Conservation (phyloP, 2,797 vertebrate genomes). For the Huso huso region DNA sequence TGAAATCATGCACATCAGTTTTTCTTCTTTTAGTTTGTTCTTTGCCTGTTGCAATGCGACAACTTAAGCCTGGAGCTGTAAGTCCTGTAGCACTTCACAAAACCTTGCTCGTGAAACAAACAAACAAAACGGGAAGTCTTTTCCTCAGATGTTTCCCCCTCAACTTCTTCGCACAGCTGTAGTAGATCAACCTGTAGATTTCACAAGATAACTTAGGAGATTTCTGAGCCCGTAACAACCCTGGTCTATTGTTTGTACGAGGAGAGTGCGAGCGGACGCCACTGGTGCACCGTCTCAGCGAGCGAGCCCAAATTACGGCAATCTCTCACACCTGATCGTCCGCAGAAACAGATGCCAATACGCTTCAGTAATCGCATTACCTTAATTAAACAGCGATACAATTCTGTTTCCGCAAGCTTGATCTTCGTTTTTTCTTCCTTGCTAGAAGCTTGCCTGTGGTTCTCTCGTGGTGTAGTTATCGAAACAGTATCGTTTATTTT, state of each 20-base stretch:
- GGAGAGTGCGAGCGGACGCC: constrained; percentile 8
- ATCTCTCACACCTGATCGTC: constrained; percentile 33
- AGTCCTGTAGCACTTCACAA: constrained; percentile 37
- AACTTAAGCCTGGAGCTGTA: constrained; percentile 45
- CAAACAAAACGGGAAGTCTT: constrained; percentile 16
- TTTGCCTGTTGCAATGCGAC: constrained; percentile 97
- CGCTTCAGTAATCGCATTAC: constrained; percentile 25
- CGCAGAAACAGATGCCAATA: constrained; percentile 24
- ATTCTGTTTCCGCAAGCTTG: constrained; percentile 19
- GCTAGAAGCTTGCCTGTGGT: constrained; percentile 18
- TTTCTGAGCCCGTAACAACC: constrained; percentile 16
- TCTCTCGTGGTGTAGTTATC: constrained; percentile 38
- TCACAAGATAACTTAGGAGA: constrained; percentile 43
- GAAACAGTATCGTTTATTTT: constrained; percentile 29
- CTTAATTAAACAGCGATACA: constrained; percentile 22
- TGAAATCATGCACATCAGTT: constrained; percentile 47
- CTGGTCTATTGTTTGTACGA: constrained; percentile 26
- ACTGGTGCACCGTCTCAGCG: constrained; percentile 27
- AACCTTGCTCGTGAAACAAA: constrained; percentile 4
- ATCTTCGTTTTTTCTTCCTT: constrained; percentile 18
- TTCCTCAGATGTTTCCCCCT: constrained; percentile 23
- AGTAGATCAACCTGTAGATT: constrained; percentile 59
- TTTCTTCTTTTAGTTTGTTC: constrained; percentile 30
- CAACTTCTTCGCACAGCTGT: constrained; percentile 20
- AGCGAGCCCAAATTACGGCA: constrained; percentile 27